phyloP scores from a whole-genome alignment of 2,113 vertebrate genomes.

The Hemiscyllium ocellatum region DNA sequence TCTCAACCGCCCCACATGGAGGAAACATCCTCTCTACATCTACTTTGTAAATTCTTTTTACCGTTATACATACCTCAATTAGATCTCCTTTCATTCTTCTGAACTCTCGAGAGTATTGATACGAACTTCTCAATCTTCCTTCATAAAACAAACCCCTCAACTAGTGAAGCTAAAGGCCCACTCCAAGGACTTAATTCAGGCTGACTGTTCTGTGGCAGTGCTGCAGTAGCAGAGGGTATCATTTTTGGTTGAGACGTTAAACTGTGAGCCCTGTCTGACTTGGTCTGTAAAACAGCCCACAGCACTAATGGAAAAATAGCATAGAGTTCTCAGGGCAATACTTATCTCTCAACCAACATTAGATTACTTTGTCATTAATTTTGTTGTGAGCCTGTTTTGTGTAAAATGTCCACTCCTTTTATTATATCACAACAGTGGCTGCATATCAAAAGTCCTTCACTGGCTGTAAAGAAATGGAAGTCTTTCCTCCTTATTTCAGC shows the following conservation, averaged over 20 bases:
- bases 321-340: not conserved
- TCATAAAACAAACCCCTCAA: no score
- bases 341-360: not conserved
- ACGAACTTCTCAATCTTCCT: no score
- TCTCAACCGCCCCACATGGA: no score
- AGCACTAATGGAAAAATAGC: not conserved
- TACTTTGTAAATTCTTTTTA: no score
- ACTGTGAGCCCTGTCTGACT: not conserved
- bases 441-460: not conserved
- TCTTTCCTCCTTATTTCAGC: not conserved
- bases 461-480: not conserved
- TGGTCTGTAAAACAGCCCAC: no score
- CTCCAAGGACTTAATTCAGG: not conserved
- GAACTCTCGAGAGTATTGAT: no score
- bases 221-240: not conserved
- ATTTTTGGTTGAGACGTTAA: not conserved
- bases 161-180: no score
- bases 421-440: not conserved
- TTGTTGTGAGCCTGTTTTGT: not conserved
- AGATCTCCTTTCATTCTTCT: no score
- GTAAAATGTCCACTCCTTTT: not conserved
- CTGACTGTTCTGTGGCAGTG: not conserved
- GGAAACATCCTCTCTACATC: no score
- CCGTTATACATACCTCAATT: no score
- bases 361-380: not conserved